phyloP scores from a whole-genome alignment of 2,113 vertebrate species.

The Archilochus colubris region DNA sequence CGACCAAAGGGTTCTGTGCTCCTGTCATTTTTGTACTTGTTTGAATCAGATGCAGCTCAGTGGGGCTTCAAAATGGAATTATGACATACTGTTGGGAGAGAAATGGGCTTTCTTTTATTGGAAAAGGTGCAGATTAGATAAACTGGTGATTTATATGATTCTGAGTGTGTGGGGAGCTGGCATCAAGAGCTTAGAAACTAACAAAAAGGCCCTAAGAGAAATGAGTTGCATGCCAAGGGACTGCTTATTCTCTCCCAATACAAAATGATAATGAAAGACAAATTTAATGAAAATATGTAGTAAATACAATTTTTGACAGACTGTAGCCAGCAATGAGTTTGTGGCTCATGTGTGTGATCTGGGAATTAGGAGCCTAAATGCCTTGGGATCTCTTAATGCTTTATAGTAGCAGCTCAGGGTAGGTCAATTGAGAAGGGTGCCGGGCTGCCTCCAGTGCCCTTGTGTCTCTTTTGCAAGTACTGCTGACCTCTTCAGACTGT shows the following conservation, averaged over 20 bases:
- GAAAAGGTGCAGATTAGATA: not conserved
- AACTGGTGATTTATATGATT: not conserved
- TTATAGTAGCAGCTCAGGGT: not conserved
- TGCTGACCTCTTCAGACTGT: not conserved
- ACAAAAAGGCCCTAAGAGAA: not conserved
- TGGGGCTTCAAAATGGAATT: not conserved
- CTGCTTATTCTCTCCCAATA: not conserved
- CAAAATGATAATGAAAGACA: not conserved
- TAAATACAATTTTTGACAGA: not conserved
- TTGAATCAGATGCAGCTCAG: not conserved
- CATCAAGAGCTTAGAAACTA: not conserved
- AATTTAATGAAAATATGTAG: not conserved
- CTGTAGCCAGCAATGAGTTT: not conserved
- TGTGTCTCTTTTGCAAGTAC: not conserved
- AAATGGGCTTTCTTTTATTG: not conserved
- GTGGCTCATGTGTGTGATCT: not conserved
- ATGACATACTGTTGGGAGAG: not conserved
- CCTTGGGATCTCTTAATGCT: not conserved
- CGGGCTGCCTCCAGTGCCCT: not conserved
- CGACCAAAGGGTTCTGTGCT: not conserved
- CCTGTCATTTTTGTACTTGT: not conserved
- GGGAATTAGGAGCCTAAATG: not conserved
- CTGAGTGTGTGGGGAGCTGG: not conserved
- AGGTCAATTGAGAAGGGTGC: not conserved
- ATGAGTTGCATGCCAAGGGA: not conserved